A percentile compares a stretch with the other conserved stretches of the same genome.
phyloP scores from a whole-genome alignment of 37 sponge, comb jelly and placozoan species.

The Mnemiopsis leidyi region DNA sequence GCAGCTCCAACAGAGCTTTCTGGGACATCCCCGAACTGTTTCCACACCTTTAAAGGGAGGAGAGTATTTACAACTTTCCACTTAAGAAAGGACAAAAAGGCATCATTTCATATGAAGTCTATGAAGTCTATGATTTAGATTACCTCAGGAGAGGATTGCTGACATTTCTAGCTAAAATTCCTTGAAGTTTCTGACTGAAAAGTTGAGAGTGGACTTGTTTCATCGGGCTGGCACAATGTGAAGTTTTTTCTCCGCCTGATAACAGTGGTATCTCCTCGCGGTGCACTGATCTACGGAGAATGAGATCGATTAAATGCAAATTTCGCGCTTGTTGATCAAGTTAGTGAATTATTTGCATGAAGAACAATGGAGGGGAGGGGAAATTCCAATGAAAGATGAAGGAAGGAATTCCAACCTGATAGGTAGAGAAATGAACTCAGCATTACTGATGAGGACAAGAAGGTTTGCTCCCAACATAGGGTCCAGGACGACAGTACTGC shows the following conservation, averaged over 20 bases:
- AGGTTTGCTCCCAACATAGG: neutral
- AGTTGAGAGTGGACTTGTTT: conserved; percentile 36
- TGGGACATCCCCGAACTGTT: conserved; percentile 6
- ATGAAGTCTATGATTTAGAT: too few species aligned
- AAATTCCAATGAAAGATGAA: too few species aligned
- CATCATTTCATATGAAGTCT: too few species aligned
- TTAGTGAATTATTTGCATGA: too few species aligned
- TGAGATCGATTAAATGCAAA: too few species aligned
- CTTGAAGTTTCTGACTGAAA: conserved; percentile 39
- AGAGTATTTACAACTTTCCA: too few species aligned
- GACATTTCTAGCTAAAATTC: neutral
- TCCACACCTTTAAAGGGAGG: conserved; percentile 27
- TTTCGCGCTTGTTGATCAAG: too few species aligned
- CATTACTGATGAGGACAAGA: conserved; percentile 40
- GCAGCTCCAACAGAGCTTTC: conserved; percentile 38
- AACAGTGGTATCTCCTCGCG: conserved; percentile 38
- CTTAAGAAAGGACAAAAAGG: too few species aligned
- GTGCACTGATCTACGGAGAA: neutral
- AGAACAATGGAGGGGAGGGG: too few species aligned
- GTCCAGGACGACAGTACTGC: neutral
- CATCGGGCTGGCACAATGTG: conserved; percentile 7
- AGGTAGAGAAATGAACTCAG: conserved; percentile 17
- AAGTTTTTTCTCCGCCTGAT: neutral
- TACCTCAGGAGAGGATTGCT: conserved; percentile 7
- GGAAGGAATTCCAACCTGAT: too few species aligned